Evolutionary conservation across 2,113 vertebrate genomes (phyloP).

Genomic region (Centropus bengalensis): DNA sequence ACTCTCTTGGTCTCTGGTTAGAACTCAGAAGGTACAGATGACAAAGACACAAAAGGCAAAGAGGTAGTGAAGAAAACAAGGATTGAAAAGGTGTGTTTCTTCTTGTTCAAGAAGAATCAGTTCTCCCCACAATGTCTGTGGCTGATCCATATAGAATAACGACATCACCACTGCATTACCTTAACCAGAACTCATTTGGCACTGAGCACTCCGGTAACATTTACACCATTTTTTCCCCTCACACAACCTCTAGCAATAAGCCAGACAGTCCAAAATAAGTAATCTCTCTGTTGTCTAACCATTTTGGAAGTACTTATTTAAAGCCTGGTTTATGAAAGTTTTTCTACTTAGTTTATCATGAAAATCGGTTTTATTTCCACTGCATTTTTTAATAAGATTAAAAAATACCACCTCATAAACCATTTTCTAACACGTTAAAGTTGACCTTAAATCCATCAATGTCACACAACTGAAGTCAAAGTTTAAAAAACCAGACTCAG

Average conservation of each 20-base stretch:
- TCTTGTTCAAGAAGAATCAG: not conserved
- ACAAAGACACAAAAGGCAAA: not conserved
- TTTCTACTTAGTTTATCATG: not conserved
- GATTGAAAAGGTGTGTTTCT: not conserved
- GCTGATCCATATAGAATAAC: not conserved
- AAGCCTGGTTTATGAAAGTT: not conserved
- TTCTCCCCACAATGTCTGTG: not conserved
- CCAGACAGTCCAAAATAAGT: not conserved
- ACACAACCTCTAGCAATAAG: not conserved
- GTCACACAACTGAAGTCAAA: not conserved
- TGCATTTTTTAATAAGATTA: not conserved
- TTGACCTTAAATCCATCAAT: slow-evolving; percentile 13
- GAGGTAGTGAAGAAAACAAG: not conserved
- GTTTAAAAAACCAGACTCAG: not conserved
- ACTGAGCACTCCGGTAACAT: not conserved
- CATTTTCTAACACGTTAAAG: not conserved
- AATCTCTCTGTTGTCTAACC: not conserved
- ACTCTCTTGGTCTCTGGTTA: not conserved
- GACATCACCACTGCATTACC: not conserved
- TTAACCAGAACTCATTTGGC: not conserved
- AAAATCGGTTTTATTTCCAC: not conserved
- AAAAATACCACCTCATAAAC: not conserved
- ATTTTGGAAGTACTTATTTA: not conserved
- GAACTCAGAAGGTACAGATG: not conserved
- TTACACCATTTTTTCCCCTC: not conserved